Base-by-base conservation (phyloP, 2,113 vertebrate species). In the Melanostigma gelatinosum region DNA sequence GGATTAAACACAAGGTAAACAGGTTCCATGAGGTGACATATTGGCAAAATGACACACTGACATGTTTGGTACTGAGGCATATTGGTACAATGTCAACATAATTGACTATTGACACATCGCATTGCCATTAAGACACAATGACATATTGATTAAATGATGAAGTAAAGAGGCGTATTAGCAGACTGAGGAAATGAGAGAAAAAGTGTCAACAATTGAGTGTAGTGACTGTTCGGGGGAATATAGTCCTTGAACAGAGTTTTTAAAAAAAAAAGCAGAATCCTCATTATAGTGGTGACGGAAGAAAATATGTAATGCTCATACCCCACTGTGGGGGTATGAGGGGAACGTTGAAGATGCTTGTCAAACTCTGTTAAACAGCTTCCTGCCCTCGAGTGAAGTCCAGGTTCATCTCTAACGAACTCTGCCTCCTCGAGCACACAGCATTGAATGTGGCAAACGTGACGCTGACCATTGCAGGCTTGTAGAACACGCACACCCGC, bases 81-180 rank as follows among this genome's bases (percentile, higher is more conserved):
- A 46, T 34, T 38, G 13, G 22, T 65, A 22, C 64, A 20, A 48
- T 50, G 27, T 44, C 32, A 38, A 65, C 9, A 46, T 55, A 57
- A 57, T 46, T 7, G 34, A 24, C 29, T 44, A 20, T 16, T 55
- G 50, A 20, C 66, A 54, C 20, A 6, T 27, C 20, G 10, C 18
- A 2, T 55, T 18, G 10, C 13, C 20, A 12, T 64, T 24, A 58
- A 36, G 36, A 57, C 9, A 46, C 20, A 64, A 13, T 20, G 36
- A 72, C 34, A 27, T 20, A 64, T n/a, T 74, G 55, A 74, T 68
- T 34, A 22, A 74, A 12, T 67, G 63, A 64, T 48, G 9, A 16
- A 22, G 15, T 9, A 29, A 71, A 38, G 15, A 34, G 24, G 12
- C 1, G 0, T 8, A 2, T 18, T 38, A 15, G 22, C 6, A 2